phyloP scores from a whole-genome alignment of 2,888 invertebrate species.

The Pristionchus mayeri region DNA sequence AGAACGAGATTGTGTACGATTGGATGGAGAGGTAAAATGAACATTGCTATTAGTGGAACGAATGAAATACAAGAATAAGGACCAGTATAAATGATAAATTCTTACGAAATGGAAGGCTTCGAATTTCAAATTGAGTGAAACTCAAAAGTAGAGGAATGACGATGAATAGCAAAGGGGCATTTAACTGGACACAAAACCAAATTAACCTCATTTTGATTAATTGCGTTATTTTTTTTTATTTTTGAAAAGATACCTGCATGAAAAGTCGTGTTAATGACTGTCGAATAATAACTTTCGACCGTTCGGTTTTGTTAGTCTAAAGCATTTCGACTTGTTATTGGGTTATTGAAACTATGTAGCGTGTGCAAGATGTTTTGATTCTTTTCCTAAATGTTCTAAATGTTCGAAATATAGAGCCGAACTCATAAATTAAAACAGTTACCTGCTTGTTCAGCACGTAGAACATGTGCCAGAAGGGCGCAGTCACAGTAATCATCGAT shows the following conservation, averaged over 20 bases:
- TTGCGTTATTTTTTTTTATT: too few species aligned
- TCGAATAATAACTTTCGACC: background rate
- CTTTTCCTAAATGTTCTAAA: background rate
- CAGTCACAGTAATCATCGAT: too few species aligned
- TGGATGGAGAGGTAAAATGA: background rate
- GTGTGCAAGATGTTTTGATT: too few species aligned
- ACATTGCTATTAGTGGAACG: too few species aligned
- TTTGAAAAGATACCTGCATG: background rate
- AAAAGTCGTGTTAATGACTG: background rate
- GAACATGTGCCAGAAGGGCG: too few species aligned
- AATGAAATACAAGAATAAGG: too few species aligned
- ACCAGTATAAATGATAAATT: too few species aligned
- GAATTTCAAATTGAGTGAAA: background rate
- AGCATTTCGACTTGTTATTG: background rate
- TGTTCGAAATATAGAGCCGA: background rate
- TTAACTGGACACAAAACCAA: background rate
- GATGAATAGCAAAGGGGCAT: background rate
- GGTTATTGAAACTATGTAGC: too few species aligned
- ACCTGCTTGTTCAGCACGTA: too few species aligned
- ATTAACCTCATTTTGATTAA: too few species aligned
- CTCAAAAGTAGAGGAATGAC: background rate
- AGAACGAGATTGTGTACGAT: background rate
- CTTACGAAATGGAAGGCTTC: background rate
- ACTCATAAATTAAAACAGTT: background rate
- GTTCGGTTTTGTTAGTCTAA: background rate